phyloP scores from a whole-genome alignment of 2,797 vertebrate genomes.

The Scarus forsteni region DNA sequence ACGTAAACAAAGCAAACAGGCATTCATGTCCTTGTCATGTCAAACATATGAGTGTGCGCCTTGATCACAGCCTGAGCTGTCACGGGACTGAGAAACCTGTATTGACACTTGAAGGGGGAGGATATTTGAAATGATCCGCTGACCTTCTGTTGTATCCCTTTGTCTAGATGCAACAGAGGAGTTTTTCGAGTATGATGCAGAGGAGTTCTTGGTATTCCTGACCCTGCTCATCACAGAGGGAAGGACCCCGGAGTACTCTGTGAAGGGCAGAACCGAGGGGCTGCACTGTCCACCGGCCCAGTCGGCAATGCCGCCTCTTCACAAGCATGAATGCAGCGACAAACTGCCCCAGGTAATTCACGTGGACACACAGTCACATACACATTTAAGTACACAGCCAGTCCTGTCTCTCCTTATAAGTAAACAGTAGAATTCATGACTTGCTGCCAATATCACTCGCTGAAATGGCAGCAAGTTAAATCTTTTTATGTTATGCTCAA shows the following conservation, averaged over 20 bases:
- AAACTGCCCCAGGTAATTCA: slow-evolving; percentile 92
- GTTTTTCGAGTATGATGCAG: slow-evolving; percentile 97
- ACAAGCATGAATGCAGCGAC: slow-evolving; percentile 96
- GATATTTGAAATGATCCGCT: background rate
- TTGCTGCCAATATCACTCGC: too few relatives aligned
- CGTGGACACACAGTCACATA: background rate
- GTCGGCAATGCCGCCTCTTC: slow-evolving; percentile 88
- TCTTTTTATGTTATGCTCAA: background rate
- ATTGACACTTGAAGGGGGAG: background rate
- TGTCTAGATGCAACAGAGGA: slow-evolving; percentile 92
- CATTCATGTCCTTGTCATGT: background rate
- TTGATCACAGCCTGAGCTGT: background rate
- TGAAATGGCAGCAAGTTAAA: too few relatives aligned
- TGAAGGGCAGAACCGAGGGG: slow-evolving; percentile 96
- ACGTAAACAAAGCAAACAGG: slow-evolving; percentile 15
- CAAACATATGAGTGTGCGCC: slow-evolving; percentile 4
- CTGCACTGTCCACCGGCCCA: slow-evolving; percentile 97
- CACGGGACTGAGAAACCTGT: background rate
- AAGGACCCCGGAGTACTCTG: slow-evolving; percentile 94
- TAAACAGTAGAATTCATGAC: background rate
- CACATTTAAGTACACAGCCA: background rate
- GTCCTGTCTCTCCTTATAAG: background rate
- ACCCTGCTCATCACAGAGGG: slow-evolving; percentile 97
- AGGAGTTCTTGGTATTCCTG: slow-evolving; percentile 97
- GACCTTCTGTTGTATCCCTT: slow-evolving; percentile 23